These are phyloP conservation scores for Empis stercorea DNA, from an alignment of 2,888 invertebrate genomes.

Conservation along the genomic window DNA sequence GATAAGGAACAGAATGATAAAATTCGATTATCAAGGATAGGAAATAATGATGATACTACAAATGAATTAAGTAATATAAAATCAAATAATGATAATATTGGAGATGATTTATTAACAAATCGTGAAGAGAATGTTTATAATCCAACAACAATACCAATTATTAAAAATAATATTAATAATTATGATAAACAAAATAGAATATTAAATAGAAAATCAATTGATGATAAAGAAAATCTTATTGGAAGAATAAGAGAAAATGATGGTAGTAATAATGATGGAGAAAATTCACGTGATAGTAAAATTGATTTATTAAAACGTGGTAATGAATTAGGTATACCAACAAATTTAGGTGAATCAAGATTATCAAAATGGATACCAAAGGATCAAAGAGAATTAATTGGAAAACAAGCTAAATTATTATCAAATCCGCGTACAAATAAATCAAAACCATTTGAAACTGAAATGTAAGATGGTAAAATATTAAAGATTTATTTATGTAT, in stretches of 20 bases:
- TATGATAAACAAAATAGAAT: neutral
- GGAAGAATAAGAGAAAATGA: neutral
- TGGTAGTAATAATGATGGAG: neutral
- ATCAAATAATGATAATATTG: too few species aligned
- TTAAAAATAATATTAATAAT: conserved; percentile 7
- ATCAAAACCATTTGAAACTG: conserved; percentile 8
- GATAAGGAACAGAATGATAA: neutral
- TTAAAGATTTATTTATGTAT: too few species aligned
- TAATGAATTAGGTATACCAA: conserved; percentile 30
- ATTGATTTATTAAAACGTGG: conserved; percentile 26
- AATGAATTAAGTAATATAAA: too few species aligned
- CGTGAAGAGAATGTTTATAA: conserved; percentile 29
- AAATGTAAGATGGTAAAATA: neutral
- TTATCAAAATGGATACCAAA: conserved; percentile 34
- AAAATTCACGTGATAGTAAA: conserved; percentile 11
- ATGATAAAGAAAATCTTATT: neutral
- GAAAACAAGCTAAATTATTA: conserved; percentile 30
- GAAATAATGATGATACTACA: too few species aligned
- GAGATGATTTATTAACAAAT: conserved; percentile 18
- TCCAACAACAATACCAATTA: conserved; percentile 29
- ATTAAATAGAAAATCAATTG: neutral
- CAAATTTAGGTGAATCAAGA: conserved; percentile 21
- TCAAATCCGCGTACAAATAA: conserved; percentile 19
- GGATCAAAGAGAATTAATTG: conserved; percentile 32
- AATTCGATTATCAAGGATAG: neutral